These are phyloP conservation scores for Typhlomys cinereus DNA, from an alignment of 2,113 vertebrate genomes.

Conservation along the genomic window DNA sequence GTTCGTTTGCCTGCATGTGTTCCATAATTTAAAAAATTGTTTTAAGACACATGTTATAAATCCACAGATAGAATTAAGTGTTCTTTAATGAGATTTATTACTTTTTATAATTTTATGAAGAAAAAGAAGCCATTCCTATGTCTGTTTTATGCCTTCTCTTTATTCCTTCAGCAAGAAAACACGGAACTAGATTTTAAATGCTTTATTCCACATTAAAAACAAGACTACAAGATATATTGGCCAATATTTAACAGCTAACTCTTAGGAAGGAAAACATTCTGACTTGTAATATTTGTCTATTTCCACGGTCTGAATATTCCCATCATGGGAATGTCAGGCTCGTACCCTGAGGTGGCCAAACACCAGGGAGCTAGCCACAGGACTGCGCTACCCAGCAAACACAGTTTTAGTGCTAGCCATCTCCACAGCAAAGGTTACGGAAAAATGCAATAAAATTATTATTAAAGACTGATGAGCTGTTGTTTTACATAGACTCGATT, in stretches of 20 bases:
- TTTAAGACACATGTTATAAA: not conserved
- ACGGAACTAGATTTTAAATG: not conserved
- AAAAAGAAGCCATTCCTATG: not conserved
- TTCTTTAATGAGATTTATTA: not conserved
- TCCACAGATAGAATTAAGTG: not conserved
- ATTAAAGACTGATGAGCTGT: not conserved
- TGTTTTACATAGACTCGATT: conserved; percentile 38
- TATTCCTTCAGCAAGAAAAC: not conserved
- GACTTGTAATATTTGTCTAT: not conserved
- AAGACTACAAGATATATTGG: not conserved
- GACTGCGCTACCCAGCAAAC: not conserved
- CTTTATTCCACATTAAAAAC: conserved; percentile 1
- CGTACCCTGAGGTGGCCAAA: not conserved
- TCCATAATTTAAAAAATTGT: not conserved
- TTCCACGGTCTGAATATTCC: not conserved
- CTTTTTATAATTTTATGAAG: conserved; percentile 6
- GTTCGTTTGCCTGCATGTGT: not conserved
- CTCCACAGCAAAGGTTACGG: not conserved
- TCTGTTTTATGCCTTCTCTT: not conserved
- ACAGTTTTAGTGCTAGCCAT: not conserved
- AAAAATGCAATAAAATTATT: not conserved
- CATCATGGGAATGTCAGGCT: not conserved
- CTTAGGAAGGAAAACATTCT: not conserved
- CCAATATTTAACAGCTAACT: not conserved
- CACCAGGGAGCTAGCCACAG: not conserved